Conservation (phyloP, 2,888 invertebrate genomes). For the Monochamus alternatus region DNA sequence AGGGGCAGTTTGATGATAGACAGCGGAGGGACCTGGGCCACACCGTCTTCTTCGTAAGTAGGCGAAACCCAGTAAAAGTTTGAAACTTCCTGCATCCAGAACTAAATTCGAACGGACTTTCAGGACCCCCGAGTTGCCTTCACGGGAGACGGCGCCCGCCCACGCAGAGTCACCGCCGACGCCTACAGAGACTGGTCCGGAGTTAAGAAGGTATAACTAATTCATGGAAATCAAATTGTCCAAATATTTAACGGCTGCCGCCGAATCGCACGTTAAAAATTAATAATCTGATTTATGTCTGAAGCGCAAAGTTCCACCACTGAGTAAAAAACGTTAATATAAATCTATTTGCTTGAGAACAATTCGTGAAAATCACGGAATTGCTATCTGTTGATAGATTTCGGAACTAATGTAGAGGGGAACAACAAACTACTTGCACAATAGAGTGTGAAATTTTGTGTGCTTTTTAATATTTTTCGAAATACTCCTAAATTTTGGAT, state of each 20-base stretch:
- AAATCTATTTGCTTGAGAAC: too few species aligned
- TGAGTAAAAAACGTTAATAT: too few species aligned
- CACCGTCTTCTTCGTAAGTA: slow-evolving; percentile 59
- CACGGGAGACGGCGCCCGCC: slow-evolving; percentile 38
- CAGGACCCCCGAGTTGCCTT: slow-evolving; percentile 45
- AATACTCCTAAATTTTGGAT: too few species aligned
- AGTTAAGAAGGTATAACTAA: slow-evolving; percentile 37
- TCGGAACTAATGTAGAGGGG: too few species aligned
- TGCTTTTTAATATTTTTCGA: too few species aligned
- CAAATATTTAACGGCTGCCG: neutral
- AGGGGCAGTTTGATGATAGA: slow-evolving; percentile 59
- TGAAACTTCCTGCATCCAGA: slow-evolving; percentile 15
- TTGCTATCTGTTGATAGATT: too few species aligned
- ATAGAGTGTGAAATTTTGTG: too few species aligned
- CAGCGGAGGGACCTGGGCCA: slow-evolving; percentile 61
- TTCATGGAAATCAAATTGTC: slow-evolving; percentile 1
- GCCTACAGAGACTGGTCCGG: slow-evolving; percentile 48
- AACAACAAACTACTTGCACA: too few species aligned
- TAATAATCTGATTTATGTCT: too few species aligned
- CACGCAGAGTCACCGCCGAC: slow-evolving; percentile 28
- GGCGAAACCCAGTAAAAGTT: slow-evolving; percentile 34
- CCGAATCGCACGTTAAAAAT: neutral
- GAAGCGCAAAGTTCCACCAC: too few species aligned
- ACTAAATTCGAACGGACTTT: slow-evolving; percentile 34
- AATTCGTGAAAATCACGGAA: too few species aligned